Evolutionary conservation across 1,140 invertebrate genomes (phyloP), one percentile per base, ranked within the genome.

Genomic region (Drosophila auraria): DNA sequence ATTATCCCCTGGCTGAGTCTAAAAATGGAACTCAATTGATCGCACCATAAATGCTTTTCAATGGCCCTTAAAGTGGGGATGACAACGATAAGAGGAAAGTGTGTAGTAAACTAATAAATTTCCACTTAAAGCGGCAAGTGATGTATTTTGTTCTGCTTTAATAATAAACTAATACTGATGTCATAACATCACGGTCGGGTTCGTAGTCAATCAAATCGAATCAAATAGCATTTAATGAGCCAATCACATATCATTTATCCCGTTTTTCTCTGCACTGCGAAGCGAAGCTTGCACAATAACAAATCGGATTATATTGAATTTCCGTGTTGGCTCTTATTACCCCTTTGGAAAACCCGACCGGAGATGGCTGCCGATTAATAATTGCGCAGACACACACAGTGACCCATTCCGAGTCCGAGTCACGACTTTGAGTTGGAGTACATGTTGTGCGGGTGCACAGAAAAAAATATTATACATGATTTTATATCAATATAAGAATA

Each of bases 151-250:
- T 7, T 15, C 12, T 20, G 20, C 20, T 40, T 40, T 40, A 23
- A 40, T 23, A 23, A n/a, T 23, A 56, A 56, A 5, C 53, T 56
- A 15, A 23, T 56, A 20, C 20, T 23, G 20, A 8, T 38, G 33
- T 38, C 23, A 23, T 17, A 38, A 38, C 8, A 40, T 25, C 54
- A 57, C 54, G 36, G 23, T 11, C 15, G 7, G 20, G 5, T 38
- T 56, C 23, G 36, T 25, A 57, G 20, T 57, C 54, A 57, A 57
- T 57, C 54, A 57, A 57, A 25, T 57, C 36, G 20, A 57, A 57
- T 57, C 54, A 57, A 57, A 57, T 40, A 40, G 38, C 36, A 57
- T 57, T 57, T 57, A 57, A 57, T 57, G 54, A 57, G 54, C 54
- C 54, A 57, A 57, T 57, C 54, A 57, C 54, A 56, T 56, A 38